These are phyloP conservation scores for Acanthisitta chloris DNA, from an alignment of 2,113 vertebrate species.

Conservation along the genomic window DNA sequence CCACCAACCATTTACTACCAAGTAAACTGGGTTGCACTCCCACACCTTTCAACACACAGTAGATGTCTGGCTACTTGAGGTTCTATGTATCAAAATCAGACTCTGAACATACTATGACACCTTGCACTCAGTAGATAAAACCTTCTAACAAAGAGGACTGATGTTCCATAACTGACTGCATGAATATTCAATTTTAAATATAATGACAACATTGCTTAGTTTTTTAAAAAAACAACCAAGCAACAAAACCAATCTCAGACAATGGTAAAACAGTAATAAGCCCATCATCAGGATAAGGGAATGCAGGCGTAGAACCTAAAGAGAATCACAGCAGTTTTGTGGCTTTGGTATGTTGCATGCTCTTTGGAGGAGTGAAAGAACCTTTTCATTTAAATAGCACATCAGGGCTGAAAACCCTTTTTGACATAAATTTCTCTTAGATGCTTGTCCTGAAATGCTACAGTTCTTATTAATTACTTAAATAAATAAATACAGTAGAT, in stretches of 20 bases:
- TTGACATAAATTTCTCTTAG: not conserved
- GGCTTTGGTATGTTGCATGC: not conserved
- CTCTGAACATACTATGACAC: not conserved
- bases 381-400: not conserved
- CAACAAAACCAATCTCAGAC: not conserved
- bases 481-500: not conserved
- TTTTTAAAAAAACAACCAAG: not conserved
- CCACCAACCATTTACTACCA: not conserved
- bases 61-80: not conserved
- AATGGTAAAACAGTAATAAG: not conserved
- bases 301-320: not conserved
- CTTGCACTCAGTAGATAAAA: rapidly evolving
- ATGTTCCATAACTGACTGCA: not conserved
- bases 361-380: not conserved
- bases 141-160: not conserved
- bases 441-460: not conserved
- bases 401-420: not conserved
- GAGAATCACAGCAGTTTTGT: not conserved
- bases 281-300: not conserved
- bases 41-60: not conserved
- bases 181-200: not conserved
- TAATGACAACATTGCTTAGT: not conserved
- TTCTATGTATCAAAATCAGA: not conserved
- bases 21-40: not conserved
- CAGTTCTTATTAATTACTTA: not conserved